A percentile compares a stretch with the other conserved stretches of the same genome.
These are phyloP conservation scores for Agrochola macilenta DNA, from an alignment of 2,888 invertebrate species.

Conservation along the genomic window DNA sequence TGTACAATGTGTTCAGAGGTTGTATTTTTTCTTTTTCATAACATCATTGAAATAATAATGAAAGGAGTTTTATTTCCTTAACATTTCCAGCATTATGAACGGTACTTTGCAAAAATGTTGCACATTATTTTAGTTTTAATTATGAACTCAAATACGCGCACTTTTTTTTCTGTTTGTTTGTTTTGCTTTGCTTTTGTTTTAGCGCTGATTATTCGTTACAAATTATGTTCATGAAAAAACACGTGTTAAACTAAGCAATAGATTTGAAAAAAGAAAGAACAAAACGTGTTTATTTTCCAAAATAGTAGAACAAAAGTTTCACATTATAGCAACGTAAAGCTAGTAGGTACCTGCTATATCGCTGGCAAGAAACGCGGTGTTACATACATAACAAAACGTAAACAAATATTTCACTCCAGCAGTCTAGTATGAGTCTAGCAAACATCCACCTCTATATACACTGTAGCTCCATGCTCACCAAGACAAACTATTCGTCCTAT, in stretches of 20 bases:
- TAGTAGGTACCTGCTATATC: neutral
- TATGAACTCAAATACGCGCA: neutral
- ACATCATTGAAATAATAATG: neutral
- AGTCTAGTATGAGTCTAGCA: neutral
- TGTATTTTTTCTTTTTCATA: neutral
- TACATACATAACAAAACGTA: neutral
- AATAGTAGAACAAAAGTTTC: neutral
- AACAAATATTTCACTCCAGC: neutral
- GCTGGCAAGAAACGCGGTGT: neutral
- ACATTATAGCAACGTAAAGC: neutral
- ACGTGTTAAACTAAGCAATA: neutral
- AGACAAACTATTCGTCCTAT: conserved; percentile 30
- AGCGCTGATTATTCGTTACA: neutral
- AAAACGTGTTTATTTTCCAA: neutral
- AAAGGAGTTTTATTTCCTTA: neutral
- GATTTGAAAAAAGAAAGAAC: neutral
- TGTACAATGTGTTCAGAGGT: neutral
- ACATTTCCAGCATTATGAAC: neutral
- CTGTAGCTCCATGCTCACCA: conserved; percentile 6
- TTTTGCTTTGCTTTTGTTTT: neutral
- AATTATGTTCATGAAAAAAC: too few species aligned
- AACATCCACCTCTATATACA: neutral
- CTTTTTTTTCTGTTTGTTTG: neutral
- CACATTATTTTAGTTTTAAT: conserved; percentile 2
- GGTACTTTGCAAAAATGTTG: neutral